Percentiles rank a stretch among this genome's conserved stretches.
These are phyloP conservation scores for Salpingus planirostris DNA, from an alignment of 2,888 invertebrate species.

Conservation along the genomic window DNA sequence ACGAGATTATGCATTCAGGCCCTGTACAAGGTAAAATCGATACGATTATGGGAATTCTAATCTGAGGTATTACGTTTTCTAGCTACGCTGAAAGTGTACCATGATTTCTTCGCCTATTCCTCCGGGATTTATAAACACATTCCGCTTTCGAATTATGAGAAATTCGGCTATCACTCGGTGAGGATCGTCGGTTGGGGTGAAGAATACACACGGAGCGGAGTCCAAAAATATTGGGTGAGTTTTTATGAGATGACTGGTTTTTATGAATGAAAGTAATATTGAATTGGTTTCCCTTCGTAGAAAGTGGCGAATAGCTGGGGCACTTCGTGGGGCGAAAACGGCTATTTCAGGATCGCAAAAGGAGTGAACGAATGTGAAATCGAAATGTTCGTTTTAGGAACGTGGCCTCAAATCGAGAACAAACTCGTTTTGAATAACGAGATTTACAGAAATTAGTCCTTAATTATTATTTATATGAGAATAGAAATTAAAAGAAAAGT, in stretches of 20 bases:
- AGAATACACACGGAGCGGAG: conserved; percentile 48
- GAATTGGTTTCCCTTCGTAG: conserved; percentile 45
- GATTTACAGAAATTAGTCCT: conserved; percentile 1
- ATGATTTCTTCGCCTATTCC: conserved; percentile 87
- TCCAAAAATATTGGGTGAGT: conserved; percentile 78
- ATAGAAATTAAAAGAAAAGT: too few species aligned
- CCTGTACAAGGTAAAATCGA: conserved; percentile 72
- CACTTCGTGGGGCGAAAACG: conserved; percentile 80
- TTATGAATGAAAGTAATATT: too few species aligned
- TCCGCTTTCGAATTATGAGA: conserved; percentile 45
- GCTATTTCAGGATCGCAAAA: conserved; percentile 78
- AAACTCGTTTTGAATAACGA: conserved; percentile 16
- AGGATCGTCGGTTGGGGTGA: conserved; percentile 90
- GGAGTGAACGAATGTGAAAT: conserved; percentile 84
- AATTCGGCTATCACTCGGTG: conserved; percentile 79
- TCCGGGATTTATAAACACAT: conserved; percentile 72
- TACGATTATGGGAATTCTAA: background rate
- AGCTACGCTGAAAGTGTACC: conserved; percentile 84
- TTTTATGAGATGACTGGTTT: background rate
- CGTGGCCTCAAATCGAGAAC: conserved; percentile 49
- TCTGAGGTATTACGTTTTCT: conserved; percentile 25
- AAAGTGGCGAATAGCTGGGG: conserved; percentile 95
- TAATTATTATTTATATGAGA: too few species aligned
- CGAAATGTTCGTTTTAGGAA: conserved; percentile 79
- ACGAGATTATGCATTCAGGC: conserved; percentile 81